Evolutionary conservation across 1,140 invertebrate species (phyloP), one percentile per base, ranked within the genome.

Genomic region (Tachypleus tridentatus): DNA sequence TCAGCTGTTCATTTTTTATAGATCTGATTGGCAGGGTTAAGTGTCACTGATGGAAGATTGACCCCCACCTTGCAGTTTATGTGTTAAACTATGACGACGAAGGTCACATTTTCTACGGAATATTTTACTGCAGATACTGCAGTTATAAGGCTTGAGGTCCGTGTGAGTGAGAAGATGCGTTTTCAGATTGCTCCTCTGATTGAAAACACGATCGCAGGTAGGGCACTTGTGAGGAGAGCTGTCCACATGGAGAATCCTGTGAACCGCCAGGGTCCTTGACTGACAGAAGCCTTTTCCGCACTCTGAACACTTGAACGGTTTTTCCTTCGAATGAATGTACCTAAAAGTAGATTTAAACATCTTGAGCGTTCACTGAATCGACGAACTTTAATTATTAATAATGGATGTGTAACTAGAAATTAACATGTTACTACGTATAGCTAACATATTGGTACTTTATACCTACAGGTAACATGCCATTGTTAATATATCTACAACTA

Each of bases 271-370:
- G 1, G 95, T 98, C 63, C 94, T 81, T 1, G 89, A 91, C 76
- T 98, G 95, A 76, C 95, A 97, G 78, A 98, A 98, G 0, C 95
- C 94, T 75, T 97, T 97, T 52, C 92, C 91, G 76, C 94, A 98
- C 73, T 96, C 91, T 3, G 82, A 81, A 76, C 94, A 98, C 75
- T 95, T 96, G 80, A 96, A 98, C 3, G 94, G 94, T 74, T 98
- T 98, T 75, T 97, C 93, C 78, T 97, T 97, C 54, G 89, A 92
- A 79, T 98, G 94, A 64, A 97, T 98, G 78, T 95, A 97, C 80
- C 90, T 95, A 29, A 29, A 29, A 29, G 29, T 29, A 29, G 29
- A 29, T 29, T 29, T 2, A 29, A 29, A 29, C 29, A 29, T 29
- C 29, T 29, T 29, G 29, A 29, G 29, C 29, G 29, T 29, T 29